Base-by-base conservation (phyloP, 2,113 vertebrate species). In the Eubucco bourcierii region DNA sequence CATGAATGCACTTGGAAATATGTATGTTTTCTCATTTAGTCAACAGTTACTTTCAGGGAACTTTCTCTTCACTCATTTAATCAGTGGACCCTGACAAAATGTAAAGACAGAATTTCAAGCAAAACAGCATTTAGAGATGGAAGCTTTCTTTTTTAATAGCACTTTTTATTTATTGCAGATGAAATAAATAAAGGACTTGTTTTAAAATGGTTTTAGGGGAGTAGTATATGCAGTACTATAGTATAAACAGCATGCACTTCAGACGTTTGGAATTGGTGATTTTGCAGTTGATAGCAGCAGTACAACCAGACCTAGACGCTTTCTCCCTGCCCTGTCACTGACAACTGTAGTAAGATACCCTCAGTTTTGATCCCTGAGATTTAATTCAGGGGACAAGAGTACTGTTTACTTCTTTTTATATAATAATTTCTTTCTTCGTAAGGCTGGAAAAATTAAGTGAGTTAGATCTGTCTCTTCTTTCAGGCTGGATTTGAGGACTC, bases 241-340 rank as follows among this genome's bases (percentile, higher is more conserved):
- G 34, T 50, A 73, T 20, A 74, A 93, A 71, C n/a, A 59, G 53
- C 5, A 10, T 50, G 8, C 20, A 41, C 47, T 96, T 84, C 33
- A 88, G 55, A 47, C 3, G 3, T 94, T 93, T 90, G 68, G 85
- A 95, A 80, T n/a, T 91, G 72, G 46, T 80, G 82, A 63, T 44
- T 93, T 93, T 90, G 76, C 34, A 34, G 37, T 76, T 82, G 64
- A 84, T 77, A 88, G 31, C 58, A 79, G 66, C 34, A 87, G 56
- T 25, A 80, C 19, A 84, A 33, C 50, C 21, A 81, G 73, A 28
- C 66, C 73, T 82, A 50, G n/a, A 77, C 59, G 64, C 84, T 76
- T 84, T 73, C 31, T 76, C 44, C 87, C 34, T 68, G 76, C 37
- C 16, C 74, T 65, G 64, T 85, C 41, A 50, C 59, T 90, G 53